Evolutionary conservation across 2,797 vertebrate genomes (phyloP), one percentile per base, ranked within the genome.

Genomic region (Lemur catta): DNA sequence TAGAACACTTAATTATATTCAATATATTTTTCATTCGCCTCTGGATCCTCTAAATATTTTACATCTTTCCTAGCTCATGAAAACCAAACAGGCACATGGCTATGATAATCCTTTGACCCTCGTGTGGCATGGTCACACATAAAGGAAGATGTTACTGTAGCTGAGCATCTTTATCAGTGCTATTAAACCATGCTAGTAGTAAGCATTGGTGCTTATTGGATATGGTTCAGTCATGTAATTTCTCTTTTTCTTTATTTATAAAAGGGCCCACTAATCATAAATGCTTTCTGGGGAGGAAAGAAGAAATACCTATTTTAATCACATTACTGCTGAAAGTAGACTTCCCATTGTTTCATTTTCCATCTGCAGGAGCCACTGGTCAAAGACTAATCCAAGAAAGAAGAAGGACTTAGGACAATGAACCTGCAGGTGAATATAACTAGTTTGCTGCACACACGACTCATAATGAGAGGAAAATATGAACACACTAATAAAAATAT

Each of bases 401-500:
- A 41, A 72, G 63, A 63, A 65, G 12, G 59, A 67, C 74, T 41
- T 63, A 41, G 75, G 67, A 67, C 43, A 57, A 52, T 22, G 76
- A 91, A 33, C 50, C 59, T 81, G 38, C 50, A 28, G 50, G 55
- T 48, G 30, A 95, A 57, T 41, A 50, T 1, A 26, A 9, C 67
- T 52, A 74, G 65, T 76, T 71, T 79, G 24, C 26, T 7, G 71
- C 50, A 86, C 46, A 55, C 6, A 26, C 41, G 71, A 82, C 48
- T 95, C 55, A 50, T 33, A 48, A 33, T 0, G 48, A 72, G 30
- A 75, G 35, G 26, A 67, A 91, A 76, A n/a, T 86, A 35, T 2
- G 26, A 89, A 8, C 26, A 38, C 8, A 7, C 85, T 95, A 65
- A 97, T 93, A 94, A 93, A 3, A 7, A 50, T 88, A 71, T 67